Base-by-base conservation (phyloP, 1,140 invertebrate species). In the Neomicropteryx cornuta region DNA sequence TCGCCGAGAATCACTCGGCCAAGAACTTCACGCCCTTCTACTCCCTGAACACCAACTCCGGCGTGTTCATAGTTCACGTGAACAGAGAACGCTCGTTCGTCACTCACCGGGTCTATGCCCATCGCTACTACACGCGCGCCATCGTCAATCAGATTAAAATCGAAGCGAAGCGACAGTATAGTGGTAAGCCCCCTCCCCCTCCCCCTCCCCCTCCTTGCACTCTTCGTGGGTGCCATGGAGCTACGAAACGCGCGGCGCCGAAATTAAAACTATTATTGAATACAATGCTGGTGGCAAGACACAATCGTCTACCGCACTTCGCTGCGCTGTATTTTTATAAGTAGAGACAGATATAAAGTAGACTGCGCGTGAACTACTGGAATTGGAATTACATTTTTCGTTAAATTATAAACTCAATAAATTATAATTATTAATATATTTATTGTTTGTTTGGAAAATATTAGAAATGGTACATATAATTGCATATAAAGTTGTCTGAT, bases 91-190 rank as follows among this genome's bases (percentile, higher is more conserved):
- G 62, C 35, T 66, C 62, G 3, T 55, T 64, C 3, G 67, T 65
- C 0, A 67, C 54, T 2, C 70, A 74, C 20, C 60, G 63, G 41
- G 66, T 71, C 11, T 73, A 68, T 46, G 63, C 72, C 2, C 72
- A 75, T 55, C 62, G 64, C 41, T 73, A 51, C 44, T 74, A 69
- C 36, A 72, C 68, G 18, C 62, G 72, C 19, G 65, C 68, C 6
- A 62, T 75, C 42, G 52, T 75, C 8, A 73, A 73, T 50, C 71
- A 75, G 42, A 65, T 73, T 32, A 47, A 58, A 45, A 59, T 68
- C 1, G 52, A 52, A 1, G 46, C 46, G 5, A 48, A 48, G 31
- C 42, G 39, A 10, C n/a, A n/a, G n/a, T n/a, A n/a, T n/a, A n/a
- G n/a, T n/a, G n/a, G n/a, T n/a, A n/a, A n/a, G n/a, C n/a, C n/a